Base-by-base conservation (phyloP, 2,797 vertebrate genomes). In the Aplochiton taeniatus region DNA sequence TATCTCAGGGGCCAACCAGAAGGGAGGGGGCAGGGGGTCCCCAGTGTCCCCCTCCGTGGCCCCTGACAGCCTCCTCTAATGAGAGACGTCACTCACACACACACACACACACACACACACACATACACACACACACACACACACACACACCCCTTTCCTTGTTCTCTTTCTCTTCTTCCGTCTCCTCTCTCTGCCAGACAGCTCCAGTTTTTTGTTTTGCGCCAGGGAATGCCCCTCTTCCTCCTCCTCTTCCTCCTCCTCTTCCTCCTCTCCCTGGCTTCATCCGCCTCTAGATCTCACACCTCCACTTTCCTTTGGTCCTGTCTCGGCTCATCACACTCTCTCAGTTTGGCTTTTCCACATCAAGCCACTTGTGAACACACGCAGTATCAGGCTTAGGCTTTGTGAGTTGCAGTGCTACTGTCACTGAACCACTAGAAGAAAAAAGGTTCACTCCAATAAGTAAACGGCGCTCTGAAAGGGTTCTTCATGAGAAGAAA, bases 61-160 rank as follows among this genome's bases (percentile, higher is more conserved):
- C 89, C 88, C 87, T 87, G 88, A 91, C 89, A 88, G 82, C 89
- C 86, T 86, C 87, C 90, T 88, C 90, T 93, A 92, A 92, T 93
- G 90, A 91, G 89, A 92, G 87, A 89, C 82, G 84, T 87, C 91
- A 92, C 87, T 93, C 90, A 91, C n/a, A 47, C n/a, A 59, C 19
- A 57, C 1, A 43, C 47, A 2, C 9, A 31, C 58, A 42, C 18
- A 16, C 44, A 16, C 48, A 16, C 68, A 60, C 68, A 69, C 67
- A 70, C 63, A 64, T 61, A 55, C 45, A 57, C 54, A 51, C 51
- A 49, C 42, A 49, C 43, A 58, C 62, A 61, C 44, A 19, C 19
- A 69, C 66, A 57, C 52, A 66, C 63, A 62, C 56, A 62, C 52
- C n/a, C n/a, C n/a, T n/a, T n/a, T n/a, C 68, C 82, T 74, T 70